Percentiles rank a stretch among this genome's conserved stretches.
Evolutionary conservation across 2,113 vertebrate genomes (phyloP).

Genomic region (Coptodon rendalli): DNA sequence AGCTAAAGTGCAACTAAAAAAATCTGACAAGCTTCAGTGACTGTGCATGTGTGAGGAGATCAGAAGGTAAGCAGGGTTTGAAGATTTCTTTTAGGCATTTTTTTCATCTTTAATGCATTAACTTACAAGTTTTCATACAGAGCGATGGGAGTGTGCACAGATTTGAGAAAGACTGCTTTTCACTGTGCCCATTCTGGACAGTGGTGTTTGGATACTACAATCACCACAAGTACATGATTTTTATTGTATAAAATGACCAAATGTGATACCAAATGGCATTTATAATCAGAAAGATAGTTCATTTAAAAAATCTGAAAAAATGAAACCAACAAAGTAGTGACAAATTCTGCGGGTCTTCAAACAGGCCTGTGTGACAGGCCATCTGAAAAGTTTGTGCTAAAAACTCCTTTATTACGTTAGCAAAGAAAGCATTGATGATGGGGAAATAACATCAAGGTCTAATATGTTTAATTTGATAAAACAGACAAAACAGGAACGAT

Average conservation of each 20-base stretch:
- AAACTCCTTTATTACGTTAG: not conserved
- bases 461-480: not conserved
- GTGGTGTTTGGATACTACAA: not conserved
- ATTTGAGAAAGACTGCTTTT: not conserved
- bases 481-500: not conserved
- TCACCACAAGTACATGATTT: not conserved
- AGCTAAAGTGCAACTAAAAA: not conserved
- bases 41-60: not conserved
- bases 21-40: not conserved
- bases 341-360: fast-evolving
- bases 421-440: not conserved
- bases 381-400: not conserved
- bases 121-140: not conserved
- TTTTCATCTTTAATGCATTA: not conserved
- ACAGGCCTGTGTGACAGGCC: not conserved
- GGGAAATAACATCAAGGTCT: not conserved
- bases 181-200: not conserved
- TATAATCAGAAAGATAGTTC: not conserved
- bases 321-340: not conserved
- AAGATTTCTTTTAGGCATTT: not conserved
- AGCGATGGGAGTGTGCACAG: not conserved
- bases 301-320: not conserved
- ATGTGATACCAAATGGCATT: not conserved
- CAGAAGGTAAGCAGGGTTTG: not conserved
- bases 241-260: not conserved